Conservation (phyloP, 1,140 invertebrate species). For the Bombus cullumanus region DNA sequence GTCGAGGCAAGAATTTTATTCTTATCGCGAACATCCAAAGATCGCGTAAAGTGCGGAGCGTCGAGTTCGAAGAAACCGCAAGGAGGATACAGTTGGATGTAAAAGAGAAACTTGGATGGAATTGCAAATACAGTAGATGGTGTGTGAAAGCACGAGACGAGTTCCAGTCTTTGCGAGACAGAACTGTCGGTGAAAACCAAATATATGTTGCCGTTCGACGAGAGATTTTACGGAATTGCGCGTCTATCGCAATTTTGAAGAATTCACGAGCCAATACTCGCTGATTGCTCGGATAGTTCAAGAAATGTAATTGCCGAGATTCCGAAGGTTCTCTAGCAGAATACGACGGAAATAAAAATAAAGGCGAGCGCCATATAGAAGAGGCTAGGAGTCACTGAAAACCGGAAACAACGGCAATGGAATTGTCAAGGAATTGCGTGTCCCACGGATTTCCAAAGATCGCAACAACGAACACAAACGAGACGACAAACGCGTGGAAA, state of each 20-base stretch:
- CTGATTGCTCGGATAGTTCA: not conserved
- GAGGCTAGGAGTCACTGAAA: not conserved
- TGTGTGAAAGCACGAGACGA: not conserved
- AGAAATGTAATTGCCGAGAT: not conserved
- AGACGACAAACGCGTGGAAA: not conserved
- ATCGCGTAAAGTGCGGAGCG: not conserved
- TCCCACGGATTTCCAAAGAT: not conserved
- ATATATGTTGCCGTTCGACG: not conserved
- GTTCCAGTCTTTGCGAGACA: no score
- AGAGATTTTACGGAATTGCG: not conserved
- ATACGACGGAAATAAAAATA: no score
- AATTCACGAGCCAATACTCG: no score
- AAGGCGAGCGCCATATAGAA: not conserved
- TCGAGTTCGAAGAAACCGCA: not conserved
- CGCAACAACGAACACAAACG: not conserved
- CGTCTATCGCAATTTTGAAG: not conserved
- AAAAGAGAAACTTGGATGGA: not conserved
- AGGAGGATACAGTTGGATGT: not conserved
- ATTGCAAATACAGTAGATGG: not conserved
- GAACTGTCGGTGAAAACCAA: not conserved
- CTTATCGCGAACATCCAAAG: not conserved
- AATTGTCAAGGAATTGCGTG: constrained; percentile 3
- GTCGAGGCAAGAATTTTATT: not conserved
- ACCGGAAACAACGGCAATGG: not conserved
- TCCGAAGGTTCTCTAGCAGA: not conserved